Conservation (phyloP, 2,888 invertebrate species). For the Eulithis prunata region DNA sequence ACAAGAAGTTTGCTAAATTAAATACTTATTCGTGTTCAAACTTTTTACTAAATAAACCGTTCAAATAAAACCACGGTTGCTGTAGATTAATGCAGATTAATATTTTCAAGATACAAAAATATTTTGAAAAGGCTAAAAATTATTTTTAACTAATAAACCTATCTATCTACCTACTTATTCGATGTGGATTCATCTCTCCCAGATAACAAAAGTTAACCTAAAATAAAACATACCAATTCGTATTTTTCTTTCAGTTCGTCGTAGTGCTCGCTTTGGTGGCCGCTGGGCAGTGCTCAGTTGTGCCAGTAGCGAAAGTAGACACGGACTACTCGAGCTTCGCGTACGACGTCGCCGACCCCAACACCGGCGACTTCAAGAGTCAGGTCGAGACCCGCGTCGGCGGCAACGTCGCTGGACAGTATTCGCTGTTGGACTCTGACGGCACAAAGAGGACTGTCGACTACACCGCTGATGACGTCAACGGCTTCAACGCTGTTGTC, state of each 20-base stretch:
- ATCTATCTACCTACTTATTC: too few relatives aligned
- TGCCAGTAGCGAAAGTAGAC: constrained; percentile 82
- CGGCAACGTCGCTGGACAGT: constrained; percentile 81
- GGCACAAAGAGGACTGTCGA: constrained; percentile 84
- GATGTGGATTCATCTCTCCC: too few relatives aligned
- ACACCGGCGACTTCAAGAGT: constrained; percentile 84
- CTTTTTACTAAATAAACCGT: too few relatives aligned
- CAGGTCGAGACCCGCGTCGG: constrained; percentile 83
- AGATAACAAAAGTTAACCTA: neutral
- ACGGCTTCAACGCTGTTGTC: constrained; percentile 85
- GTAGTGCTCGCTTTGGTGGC: constrained; percentile 75
- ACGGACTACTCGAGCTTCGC: constrained; percentile 80
- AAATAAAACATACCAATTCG: neutral
- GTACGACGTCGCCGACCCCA: constrained; percentile 83
- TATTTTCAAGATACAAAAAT: too few relatives aligned
- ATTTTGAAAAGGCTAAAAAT: too few relatives aligned
- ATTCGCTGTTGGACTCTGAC: constrained; percentile 82
- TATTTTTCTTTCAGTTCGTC: constrained; percentile 62
- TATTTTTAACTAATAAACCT: too few relatives aligned
- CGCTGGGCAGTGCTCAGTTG: constrained; percentile 73
- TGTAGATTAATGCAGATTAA: too few relatives aligned
- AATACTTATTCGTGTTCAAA: too few relatives aligned
- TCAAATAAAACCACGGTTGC: too few relatives aligned
- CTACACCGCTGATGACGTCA: constrained; percentile 82
- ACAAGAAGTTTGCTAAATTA: too few relatives aligned